These are phyloP conservation scores for Trachelus tabidus DNA, from an alignment of 2,888 invertebrate genomes.

Conservation along the genomic window DNA sequence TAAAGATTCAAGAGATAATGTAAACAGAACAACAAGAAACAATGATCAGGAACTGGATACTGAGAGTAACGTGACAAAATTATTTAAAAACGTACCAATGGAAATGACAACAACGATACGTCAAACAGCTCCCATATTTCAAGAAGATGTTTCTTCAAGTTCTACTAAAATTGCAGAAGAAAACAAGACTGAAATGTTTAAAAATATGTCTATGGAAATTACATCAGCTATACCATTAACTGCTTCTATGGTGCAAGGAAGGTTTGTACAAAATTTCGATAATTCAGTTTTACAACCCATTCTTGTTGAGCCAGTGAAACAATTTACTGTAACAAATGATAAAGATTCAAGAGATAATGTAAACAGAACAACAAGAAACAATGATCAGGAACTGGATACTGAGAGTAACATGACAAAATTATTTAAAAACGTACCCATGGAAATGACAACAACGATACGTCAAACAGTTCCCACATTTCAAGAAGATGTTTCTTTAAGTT, in stretches of 20 bases:
- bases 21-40: neutral
- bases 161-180: neutral
- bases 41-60: neutral
- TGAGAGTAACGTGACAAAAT: neutral
- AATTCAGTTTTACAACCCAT: neutral
- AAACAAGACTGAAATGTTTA: constrained; percentile 16
- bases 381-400: neutral
- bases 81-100: constrained; percentile 20
- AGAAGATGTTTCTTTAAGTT: neutral
- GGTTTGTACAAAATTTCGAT: neutral
- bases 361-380: neutral
- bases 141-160: neutral
- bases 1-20: neutral
- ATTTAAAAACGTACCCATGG: constrained; percentile 22
- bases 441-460: constrained; percentile 8
- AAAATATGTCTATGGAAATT: constrained; percentile 20
- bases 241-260: neutral
- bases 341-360: neutral
- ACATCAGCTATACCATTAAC: constrained; percentile 12
- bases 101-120: constrained; percentile 13
- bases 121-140: neutral
- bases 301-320: constrained; percentile 1
- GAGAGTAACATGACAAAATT: neutral
- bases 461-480: neutral
- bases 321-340: neutral